Evolutionary conservation across 2,888 invertebrate species (phyloP).

Genomic region (Sarcophaga caerulescens): DNA sequence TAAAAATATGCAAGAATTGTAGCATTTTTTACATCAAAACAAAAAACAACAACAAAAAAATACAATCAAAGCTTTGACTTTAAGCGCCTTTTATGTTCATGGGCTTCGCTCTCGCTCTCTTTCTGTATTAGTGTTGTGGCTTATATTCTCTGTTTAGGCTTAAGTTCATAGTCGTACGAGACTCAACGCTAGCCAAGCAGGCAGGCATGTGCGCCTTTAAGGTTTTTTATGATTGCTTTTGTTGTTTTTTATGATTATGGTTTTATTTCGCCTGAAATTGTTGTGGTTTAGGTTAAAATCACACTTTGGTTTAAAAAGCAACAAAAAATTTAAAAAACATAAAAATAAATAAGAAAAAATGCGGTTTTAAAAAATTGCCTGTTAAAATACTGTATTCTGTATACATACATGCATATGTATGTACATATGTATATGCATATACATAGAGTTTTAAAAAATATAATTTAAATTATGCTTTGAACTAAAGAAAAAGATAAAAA

Average conservation of each 20-base stretch:
- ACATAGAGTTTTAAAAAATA: background rate
- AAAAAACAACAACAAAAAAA: background rate
- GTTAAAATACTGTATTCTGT: background rate
- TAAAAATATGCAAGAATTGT: slow-evolving; percentile 64
- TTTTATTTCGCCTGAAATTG: slow-evolving; percentile 54
- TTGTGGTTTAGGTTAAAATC: slow-evolving; percentile 67
- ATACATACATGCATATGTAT: no score
- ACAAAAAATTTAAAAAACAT: background rate
- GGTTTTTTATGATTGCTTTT: slow-evolving; percentile 53
- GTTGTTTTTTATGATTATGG: slow-evolving; percentile 39
- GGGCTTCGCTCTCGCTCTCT: slow-evolving; percentile 50
- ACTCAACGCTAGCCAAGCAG: slow-evolving; percentile 46
- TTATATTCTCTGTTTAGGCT: slow-evolving; percentile 30
- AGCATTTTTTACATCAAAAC: slow-evolving; percentile 44
- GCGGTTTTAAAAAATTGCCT: slow-evolving; percentile 10
- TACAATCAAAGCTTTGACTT: slow-evolving; percentile 56
- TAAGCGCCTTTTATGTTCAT: slow-evolving; percentile 74
- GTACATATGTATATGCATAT: background rate
- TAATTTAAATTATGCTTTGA: background rate
- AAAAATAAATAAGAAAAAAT: background rate
- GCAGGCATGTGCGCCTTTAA: slow-evolving; percentile 67
- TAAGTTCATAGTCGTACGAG: slow-evolving; percentile 24
- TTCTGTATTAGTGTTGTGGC: background rate
- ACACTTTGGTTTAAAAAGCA: slow-evolving; percentile 57
- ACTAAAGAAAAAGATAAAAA: background rate